Conservation (phyloP, 2,113 vertebrate species). For the Taxidea taxus region DNA sequence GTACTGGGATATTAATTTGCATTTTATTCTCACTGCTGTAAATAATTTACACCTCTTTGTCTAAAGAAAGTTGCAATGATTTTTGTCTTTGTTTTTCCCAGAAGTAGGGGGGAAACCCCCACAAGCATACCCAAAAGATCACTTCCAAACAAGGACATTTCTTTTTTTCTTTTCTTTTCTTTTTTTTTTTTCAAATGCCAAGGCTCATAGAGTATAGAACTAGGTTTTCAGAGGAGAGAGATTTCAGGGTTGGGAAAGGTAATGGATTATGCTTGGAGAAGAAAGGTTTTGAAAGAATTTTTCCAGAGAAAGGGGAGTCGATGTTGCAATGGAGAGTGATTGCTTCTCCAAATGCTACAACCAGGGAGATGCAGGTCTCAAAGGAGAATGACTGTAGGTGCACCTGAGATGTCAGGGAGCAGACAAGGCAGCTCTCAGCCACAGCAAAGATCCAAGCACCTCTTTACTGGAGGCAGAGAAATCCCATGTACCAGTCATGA, state of each 20-base stretch:
- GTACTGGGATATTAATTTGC: background rate
- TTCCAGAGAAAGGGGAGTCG: background rate
- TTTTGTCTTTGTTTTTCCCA: background rate
- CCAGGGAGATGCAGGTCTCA: background rate
- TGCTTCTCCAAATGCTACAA: background rate
- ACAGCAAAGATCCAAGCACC: background rate
- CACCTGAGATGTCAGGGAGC: background rate
- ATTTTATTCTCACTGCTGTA: background rate
- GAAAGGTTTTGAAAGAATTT: background rate
- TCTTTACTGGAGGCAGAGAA: background rate
- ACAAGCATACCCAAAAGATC: background rate
- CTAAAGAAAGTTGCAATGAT: background rate
- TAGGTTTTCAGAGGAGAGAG: background rate
- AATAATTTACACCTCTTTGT: slow-evolving; percentile 7
- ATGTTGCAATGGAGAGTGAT: background rate
- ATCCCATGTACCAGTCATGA: background rate
- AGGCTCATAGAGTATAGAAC: background rate
- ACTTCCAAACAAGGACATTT: background rate
- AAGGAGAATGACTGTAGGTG: background rate
- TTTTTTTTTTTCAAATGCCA: background rate
- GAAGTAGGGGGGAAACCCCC: background rate
- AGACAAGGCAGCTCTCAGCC: background rate
- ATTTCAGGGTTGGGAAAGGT: background rate
- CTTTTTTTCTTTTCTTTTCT: background rate
- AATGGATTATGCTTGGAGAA: background rate